Percentiles rank a stretch among this genome's conserved stretches.
Conservation (phyloP, 2,113 vertebrate species). For the Equus przewalskii region DNA sequence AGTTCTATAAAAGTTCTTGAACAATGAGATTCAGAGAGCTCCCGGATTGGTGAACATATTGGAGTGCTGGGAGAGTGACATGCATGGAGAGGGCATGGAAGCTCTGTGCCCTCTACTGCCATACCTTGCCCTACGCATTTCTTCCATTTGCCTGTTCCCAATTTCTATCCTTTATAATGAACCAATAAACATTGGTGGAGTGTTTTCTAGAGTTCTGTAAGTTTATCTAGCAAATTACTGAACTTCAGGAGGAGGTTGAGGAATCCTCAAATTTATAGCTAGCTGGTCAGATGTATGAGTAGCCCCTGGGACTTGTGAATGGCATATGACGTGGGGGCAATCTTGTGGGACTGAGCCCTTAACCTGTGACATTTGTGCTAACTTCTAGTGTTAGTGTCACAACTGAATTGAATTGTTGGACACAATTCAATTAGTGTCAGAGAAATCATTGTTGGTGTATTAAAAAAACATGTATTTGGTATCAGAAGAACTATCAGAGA, state of each 20-base stretch:
- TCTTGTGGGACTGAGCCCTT: neutral
- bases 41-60: neutral
- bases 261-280: neutral
- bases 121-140: neutral
- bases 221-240: neutral
- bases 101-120: neutral
- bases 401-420: neutral
- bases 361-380: neutral
- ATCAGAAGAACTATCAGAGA: neutral
- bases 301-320: too few species aligned
- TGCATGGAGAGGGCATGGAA: neutral
- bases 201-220: neutral
- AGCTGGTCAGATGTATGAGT: neutral
- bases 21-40: neutral
- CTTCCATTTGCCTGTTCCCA: neutral
- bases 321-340: neutral
- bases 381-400: neutral
- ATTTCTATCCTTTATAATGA: neutral
- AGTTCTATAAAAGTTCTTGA: neutral
- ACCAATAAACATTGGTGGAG: neutral
- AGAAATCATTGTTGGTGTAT: neutral
- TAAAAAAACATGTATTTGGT: neutral
- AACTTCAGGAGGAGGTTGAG: neutral
- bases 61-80: neutral
- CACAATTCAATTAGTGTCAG: neutral